Evolutionary conservation across 2,888 invertebrate species (phyloP), one percentile per base, ranked within the genome.

Genomic region (Tromatobia lineatoria): DNA sequence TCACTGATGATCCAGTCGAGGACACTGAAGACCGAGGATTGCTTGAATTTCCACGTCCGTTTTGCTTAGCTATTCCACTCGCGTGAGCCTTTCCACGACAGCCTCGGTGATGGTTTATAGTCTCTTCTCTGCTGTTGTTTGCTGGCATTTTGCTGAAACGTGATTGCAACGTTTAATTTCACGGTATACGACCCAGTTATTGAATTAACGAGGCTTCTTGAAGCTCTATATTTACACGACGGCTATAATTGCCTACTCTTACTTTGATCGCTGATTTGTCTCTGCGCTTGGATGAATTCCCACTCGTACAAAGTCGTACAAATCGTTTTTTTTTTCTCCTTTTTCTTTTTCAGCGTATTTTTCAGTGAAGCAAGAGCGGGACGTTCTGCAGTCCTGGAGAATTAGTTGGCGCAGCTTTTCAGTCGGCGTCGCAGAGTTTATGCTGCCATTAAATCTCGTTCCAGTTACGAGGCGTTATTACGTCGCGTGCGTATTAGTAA

Each of bases 71-170:
- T 89, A 96, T 96, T 69, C 97, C 97, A 88, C 96, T 95, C 13
- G 97, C 97, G 91, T 97, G 97, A 0, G 96, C 96, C 90, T 96
- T 96, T 42, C 97, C 97, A 45, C 96, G 96, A 92, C 97, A 97
- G 75, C 96, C 96, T 89, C 95, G 96, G 92, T 97, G 97, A 82
- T 95, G 84, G 57, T 85, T 85, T 79, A 85, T 79, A 78, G 50
- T 42, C 95, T 95, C 80, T 94, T 95, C 82, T 95, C 94, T 23
- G 94, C 23, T 76, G 38, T 82, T 85, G 75, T 85, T 95, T 88
- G 95, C 95, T 76, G 94, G 95, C 90, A 91, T 91, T 79, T 85
- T 89, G 59, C 69, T 45, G 23, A 66, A 66, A 45, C n/a, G 18
- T 23, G 38, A 45, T 45, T 66, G 20, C 23, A 45, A 34, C n/a